Evolutionary conservation across 1,140 invertebrate genomes (phyloP).

Genomic region (Caenorhabditis tropicalis): DNA sequence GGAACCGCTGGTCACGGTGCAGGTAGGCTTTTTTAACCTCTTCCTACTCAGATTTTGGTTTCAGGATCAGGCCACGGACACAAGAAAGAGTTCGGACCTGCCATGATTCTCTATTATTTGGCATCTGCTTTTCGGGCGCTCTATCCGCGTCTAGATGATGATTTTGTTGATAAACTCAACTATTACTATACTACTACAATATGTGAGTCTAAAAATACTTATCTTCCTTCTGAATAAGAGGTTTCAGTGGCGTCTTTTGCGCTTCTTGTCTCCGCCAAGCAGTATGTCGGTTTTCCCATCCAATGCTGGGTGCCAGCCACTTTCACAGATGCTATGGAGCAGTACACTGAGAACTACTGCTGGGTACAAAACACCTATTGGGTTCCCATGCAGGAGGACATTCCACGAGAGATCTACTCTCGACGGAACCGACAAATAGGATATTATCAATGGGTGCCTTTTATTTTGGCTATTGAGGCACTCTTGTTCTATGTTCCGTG

Average conservation of each 20-base stretch:
- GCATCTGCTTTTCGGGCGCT: conserved; percentile 72
- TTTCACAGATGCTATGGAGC: conserved; percentile 72
- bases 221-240: not conserved
- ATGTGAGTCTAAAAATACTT: conserved; percentile 56
- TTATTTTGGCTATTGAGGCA: conserved; percentile 74
- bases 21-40: conserved; percentile 51
- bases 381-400: conserved; percentile 71
- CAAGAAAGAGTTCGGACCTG: conserved; percentile 72
- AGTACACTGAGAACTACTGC: conserved; percentile 71
- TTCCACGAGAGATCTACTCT: conserved; percentile 70
- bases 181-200: conserved; percentile 72
- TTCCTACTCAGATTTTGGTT: not conserved
- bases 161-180: conserved; percentile 72
- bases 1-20: conserved; percentile 68
- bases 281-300: conserved; percentile 72
- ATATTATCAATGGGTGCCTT: conserved; percentile 75
- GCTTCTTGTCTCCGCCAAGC: conserved; percentile 70
- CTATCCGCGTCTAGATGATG: conserved; percentile 71
- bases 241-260: conserved; percentile 72
- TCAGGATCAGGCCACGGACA: conserved; percentile 67
- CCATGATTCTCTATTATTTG: conserved; percentile 72
- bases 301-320: conserved; percentile 72
- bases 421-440: conserved; percentile 70
- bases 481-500: conserved; percentile 76
- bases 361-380: conserved; percentile 72